Base-by-base conservation (phyloP, 92 coral and sea anemone genomes). In the Epizoanthus rinbou region DNA sequence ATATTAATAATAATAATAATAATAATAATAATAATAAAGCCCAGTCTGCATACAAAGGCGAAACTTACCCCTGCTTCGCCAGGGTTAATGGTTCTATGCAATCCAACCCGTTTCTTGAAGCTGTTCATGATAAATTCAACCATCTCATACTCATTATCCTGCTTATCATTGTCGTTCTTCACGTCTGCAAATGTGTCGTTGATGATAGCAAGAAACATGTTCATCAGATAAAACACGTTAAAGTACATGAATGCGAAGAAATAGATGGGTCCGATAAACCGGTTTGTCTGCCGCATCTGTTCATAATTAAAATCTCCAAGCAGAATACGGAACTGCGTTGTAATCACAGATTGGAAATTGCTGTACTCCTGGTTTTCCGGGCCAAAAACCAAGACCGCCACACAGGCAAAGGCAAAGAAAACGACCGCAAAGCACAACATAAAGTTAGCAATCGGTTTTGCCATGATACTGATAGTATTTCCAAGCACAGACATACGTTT, bases 191-290 rank as follows among this genome's bases (percentile, higher is more conserved):
- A 93, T 69, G 98, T 80, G 80, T 95, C 98, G 85, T 95, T 95
- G 84, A 95, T 91, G 90, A 95, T 95, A 11, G 98, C 98, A 64
- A 95, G 82, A 47, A 95, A 95, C 95, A 95, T 93, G 91, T 95
- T 95, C 91, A 95, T 88, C 65, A 95, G 88, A 76, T 86, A 89
- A 28, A 95, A 86, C 0, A 95, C 97, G 82, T 87, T 85, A 83
- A 95, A 82, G 86, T 93, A 93, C 94, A 95, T 90, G 90, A 90
- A 95, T 1, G 84, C 22, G 82, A 95, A 91, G 91, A 95, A 95
- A 86, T 93, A 95, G 15, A 89, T 2, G 3, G 94, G 97, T 8
- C 97, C 98, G 24, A 95, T 64, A 0, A 93, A 4, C n/a, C 90
- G 86, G 82, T 93, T 87, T 16, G 87, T 78, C 13, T 52, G 57